Evolutionary conservation across 2,797 vertebrate genomes (phyloP), one percentile per base, ranked within the genome.

Genomic region (Danio jaintianensis): DNA sequence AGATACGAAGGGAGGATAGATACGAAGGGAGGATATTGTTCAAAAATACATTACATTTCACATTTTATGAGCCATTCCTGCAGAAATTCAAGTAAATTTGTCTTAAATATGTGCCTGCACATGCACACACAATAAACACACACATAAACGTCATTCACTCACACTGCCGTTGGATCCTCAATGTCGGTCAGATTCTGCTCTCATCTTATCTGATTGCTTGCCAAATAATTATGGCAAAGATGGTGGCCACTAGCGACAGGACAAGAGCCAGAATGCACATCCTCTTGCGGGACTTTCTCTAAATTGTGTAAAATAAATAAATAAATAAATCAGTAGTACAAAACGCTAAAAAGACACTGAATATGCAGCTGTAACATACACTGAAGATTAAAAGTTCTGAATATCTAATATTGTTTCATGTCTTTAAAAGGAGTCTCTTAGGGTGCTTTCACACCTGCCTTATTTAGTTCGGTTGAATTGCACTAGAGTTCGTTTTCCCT

Each of bases 241-340:
- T 85, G 81, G 88, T 42, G 80, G 88, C 85, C 84, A 90, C 90
- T 86, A 96, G 89, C 13, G 92, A 89, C 83, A 97, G 87, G 67
- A 96, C 93, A 87, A 94, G 89, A 82, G 92, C 86, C 89, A 97
- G 91, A 89, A 97, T 94, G 86, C 96, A 98, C 88, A 96, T 96
- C 94, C 96, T 96, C 95, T 97, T 98, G 79, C 95, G 95, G 40
- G 96, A 96, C 84, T 97, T 97, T 86, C 95, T 96, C 96, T 97
- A 83, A 29, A 29, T 1, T 29, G 29, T 29, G n/a, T n/a, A n/a
- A 83, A 81, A 16, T 70, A 53, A 77, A 68, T 15, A 50, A 22
- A 69, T 3, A 16, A 9, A 16, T 43, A 43, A 16, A 16, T 47
- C 70, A 29, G 53, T 50, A 29, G 10, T 20, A 4, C 11, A 10